Evolutionary conservation across 2,888 invertebrate species (phyloP).

Genomic region (Diaphora mendica): DNA sequence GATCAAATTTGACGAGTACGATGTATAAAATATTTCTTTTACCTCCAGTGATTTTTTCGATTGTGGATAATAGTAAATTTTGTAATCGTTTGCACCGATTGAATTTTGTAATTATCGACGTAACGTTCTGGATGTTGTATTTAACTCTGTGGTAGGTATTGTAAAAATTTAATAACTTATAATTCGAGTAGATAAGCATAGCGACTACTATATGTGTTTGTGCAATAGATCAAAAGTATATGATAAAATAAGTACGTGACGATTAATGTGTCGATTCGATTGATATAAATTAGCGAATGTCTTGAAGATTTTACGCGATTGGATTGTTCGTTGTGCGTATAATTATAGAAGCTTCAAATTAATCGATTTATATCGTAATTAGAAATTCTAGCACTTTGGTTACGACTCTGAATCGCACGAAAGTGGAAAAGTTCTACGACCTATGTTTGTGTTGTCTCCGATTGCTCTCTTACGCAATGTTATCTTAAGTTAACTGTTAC

Average conservation of each 20-base stretch:
- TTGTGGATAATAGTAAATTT: conserved; percentile 70
- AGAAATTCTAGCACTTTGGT: conserved; percentile 81
- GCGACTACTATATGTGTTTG: conserved; percentile 80
- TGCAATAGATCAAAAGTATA: conserved; percentile 77
- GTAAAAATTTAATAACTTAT: conserved; percentile 81
- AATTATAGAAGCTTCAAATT: conserved; percentile 82
- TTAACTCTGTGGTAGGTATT: conserved; percentile 82
- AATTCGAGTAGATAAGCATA: conserved; percentile 81
- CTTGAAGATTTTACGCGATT: conserved; percentile 71
- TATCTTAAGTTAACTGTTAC: conserved; percentile 54
- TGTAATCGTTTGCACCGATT: conserved; percentile 83
- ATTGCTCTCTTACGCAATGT: conserved; percentile 71
- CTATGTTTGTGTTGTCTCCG: conserved; percentile 66
- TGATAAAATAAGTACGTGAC: conserved; percentile 64
- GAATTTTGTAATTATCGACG: conserved; percentile 83
- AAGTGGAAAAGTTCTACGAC: conserved; percentile 58
- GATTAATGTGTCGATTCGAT: conserved; percentile 62
- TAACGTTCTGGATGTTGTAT: conserved; percentile 85
- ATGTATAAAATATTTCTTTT: conserved; percentile 70
- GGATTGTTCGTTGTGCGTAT: conserved; percentile 74
- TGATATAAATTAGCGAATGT: conserved; percentile 62
- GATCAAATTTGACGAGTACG: conserved; percentile 68
- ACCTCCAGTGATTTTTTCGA: conserved; percentile 65
- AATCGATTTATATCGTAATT: conserved; percentile 79
- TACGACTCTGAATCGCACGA: conserved; percentile 74